Conservation (phyloP, 1,140 invertebrate genomes). For the Mercenaria mercenaria region DNA sequence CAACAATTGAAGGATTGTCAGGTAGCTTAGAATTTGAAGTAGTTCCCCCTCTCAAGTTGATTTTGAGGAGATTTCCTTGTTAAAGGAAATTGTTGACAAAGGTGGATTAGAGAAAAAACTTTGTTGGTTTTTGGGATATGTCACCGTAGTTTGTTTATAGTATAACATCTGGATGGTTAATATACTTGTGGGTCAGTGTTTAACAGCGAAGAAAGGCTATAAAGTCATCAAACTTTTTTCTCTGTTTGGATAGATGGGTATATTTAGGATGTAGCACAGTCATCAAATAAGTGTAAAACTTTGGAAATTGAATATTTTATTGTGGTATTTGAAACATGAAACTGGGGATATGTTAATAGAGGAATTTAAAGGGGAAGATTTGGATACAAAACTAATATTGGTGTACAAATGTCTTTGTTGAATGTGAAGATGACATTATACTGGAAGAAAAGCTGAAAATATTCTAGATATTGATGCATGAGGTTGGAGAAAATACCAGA, state of each 20-base stretch:
- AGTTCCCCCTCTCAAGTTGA: no score
- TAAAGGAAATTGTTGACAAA: no score
- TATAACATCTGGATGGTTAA: not conserved
- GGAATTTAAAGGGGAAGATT: not conserved
- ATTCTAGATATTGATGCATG: no score
- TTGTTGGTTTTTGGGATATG: not conserved
- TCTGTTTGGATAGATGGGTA: not conserved
- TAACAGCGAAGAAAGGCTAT: not conserved
- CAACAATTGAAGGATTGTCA: no score
- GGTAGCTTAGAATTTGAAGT: no score
- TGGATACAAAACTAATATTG: not conserved
- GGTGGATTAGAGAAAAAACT: not conserved
- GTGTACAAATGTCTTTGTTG: not conserved
- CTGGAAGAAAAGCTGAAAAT: no score
- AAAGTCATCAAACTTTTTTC: not conserved
- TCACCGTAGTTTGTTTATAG: not conserved
- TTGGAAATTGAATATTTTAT: slow-evolving; percentile 1
- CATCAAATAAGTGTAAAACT: slow-evolving; percentile 17
- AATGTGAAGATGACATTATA: not conserved
- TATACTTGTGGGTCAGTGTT: not conserved
- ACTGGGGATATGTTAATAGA: not conserved
- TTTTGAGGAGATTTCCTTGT: no score
- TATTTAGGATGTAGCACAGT: not conserved
- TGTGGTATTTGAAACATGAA: not conserved
- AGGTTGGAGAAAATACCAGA: no score